Base-by-base conservation (phyloP, 1,140 invertebrate species). In the Calephelis virginiensis region DNA sequence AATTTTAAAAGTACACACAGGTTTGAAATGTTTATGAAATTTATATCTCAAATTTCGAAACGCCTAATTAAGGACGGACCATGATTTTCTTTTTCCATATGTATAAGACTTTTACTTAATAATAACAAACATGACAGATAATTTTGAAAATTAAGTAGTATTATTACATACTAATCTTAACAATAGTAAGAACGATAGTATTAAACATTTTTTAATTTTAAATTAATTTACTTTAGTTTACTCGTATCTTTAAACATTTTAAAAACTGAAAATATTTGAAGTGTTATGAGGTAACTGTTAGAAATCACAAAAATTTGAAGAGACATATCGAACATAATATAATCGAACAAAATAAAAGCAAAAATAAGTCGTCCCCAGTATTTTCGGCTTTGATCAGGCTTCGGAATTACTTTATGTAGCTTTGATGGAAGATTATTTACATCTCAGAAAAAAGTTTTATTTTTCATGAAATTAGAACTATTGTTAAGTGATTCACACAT, bases 81-180 rank as follows among this genome's bases (percentile, higher is more conserved):
- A 43, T 56, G 50, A 56, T 37, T 56, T 56, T 56, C 50, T 56
- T 56, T 56, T 56, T 56, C 50, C 37, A 56, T 56, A 56, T 56
- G 28, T 43, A 43, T 43, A 56, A 56, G 7, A 53, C 28, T 53
- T 53, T 53, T 11, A 56, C 28, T 14, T 56, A 56, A 56, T 28
- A 37, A 37, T 37, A 14, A 37, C 14, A 37, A 11, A 56, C 6
- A 56, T 6, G 13, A 8, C 6, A 0, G 4, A 49, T 37, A 28
- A 11, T 37, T 56, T 56, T 56, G 8, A 37, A 56, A 61, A 56
- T 5, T 28, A 37, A 28, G 17, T 53, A 17, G 10, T 10, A 43
- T 43, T 43, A 28, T 10, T 53, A 17, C 9, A 11, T 11, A 53
- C 40, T 43, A 43, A 43, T 7, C 8, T 43, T 43, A 43, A 43